Evolutionary conservation across 2,888 invertebrate species (phyloP), one percentile per base, ranked within the genome.

Genomic region (Punctoribates punctum): DNA sequence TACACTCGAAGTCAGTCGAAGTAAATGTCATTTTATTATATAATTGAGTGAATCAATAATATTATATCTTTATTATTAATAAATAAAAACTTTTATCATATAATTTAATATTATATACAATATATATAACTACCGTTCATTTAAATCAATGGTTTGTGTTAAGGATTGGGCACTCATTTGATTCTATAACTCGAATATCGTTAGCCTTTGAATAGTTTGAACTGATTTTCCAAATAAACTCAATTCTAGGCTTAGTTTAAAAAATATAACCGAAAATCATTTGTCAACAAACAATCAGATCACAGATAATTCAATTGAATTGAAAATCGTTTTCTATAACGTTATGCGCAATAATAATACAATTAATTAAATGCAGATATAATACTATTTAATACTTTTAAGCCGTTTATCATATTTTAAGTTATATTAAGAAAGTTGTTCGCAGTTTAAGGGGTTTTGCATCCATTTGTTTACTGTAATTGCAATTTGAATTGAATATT

Each of bases 91-190:
- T 1, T 13, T 60, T 17, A 13, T 51, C 25, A 25, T 65, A 67
- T 67, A 42, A 38, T 67, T 67, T 42, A n/a, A 67, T 27, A 67
- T 67, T 34, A 67, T 38, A 23, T 67, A 67, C 11, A 20, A 42
- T 42, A 27, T 20, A 42, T 20, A 20, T 67, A 67, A 17, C 67
- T 67, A 67, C 29, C 13, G 15, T 51, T n/a, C 8, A 2, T 51
- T 51, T 60, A 11, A 27, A 60, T 38, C 34, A 67, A 67, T 67
- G 38, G 34, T 65, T 65, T 65, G 3, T 34, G 34, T 65, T 65
- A 65, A 65, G 15, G 65, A 38, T 65, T 17, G 65, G 65, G 65
- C 67, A 67, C 38, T 38, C 67, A 67, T 67, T 67, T 67, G 17
- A 67, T 42, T 67, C 17, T 67, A 67, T 67, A 17, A 23, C 34